These are phyloP conservation scores for Melangyna quadrimaculata DNA, from an alignment of 2,888 invertebrate genomes.

Conservation along the genomic window DNA sequence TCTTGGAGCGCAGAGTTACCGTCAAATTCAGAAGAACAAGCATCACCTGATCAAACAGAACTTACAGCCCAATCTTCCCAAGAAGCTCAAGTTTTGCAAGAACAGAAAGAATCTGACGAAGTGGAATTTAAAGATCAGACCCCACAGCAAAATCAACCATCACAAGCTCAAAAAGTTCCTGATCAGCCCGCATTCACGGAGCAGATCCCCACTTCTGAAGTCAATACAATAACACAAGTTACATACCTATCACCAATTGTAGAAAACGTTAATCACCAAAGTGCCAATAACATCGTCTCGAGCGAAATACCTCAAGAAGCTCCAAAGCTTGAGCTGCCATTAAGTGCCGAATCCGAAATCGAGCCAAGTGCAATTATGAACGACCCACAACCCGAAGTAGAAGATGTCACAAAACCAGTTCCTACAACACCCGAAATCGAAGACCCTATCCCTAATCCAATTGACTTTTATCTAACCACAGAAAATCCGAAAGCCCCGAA, in stretches of 20 bases:
- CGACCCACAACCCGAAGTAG: conserved; percentile 20
- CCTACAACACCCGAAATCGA: conserved; percentile 27
- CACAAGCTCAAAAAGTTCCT: background rate
- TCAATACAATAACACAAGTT: background rate
- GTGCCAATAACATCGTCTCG: background rate
- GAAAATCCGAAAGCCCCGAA: conserved; percentile 45
- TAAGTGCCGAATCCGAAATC: conserved; percentile 22
- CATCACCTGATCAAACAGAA: background rate
- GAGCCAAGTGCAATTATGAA: background rate
- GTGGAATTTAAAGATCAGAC: background rate
- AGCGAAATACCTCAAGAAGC: conserved; percentile 10
- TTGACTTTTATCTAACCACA: conserved; percentile 47
- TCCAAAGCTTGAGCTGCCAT: background rate
- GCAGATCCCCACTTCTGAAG: background rate
- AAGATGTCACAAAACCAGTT: conserved; percentile 18
- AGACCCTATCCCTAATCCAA: background rate
- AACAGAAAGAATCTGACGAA: background rate
- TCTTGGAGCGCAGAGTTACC: background rate
- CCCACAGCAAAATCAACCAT: background rate
- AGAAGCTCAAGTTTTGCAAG: background rate
- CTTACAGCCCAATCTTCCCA: background rate
- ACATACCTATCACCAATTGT: background rate
- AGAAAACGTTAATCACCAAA: background rate
- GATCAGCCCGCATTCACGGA: background rate
- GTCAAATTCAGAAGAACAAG: background rate